Evolutionary conservation across 2,797 vertebrate genomes (phyloP).

Genomic region (Chiroxiphia lanceolata): DNA sequence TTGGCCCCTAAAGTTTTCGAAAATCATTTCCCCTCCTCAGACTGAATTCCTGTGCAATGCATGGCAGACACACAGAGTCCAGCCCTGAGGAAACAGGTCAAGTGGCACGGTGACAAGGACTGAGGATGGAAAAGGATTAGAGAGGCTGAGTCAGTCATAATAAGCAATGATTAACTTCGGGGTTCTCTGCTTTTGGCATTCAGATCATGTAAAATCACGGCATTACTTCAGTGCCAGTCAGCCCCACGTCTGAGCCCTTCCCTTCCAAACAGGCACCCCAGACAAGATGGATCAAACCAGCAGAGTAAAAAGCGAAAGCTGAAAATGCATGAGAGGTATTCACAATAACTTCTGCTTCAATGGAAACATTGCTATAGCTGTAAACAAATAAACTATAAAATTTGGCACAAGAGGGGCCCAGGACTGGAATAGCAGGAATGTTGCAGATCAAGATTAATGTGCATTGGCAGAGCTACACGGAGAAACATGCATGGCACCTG

Average conservation of each 20-base stretch:
- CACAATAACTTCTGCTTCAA: neutral
- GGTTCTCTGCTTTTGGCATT: constrained; percentile 9
- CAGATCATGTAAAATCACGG: neutral
- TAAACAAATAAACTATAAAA: neutral
- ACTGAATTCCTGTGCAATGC: neutral
- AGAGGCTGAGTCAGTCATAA: constrained; percentile 22
- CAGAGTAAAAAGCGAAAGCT: neutral
- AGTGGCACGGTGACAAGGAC: neutral
- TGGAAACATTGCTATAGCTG: neutral
- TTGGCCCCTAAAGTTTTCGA: neutral
- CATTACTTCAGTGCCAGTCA: neutral
- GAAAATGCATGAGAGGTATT: neutral
- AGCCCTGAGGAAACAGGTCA: constrained; percentile 30
- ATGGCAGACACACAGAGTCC: neutral
- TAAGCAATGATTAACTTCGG: neutral
- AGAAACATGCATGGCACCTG: neutral
- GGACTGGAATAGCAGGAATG: constrained; percentile 39
- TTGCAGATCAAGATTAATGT: constrained; percentile 17
- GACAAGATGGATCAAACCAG: neutral
- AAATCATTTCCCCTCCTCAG: neutral
- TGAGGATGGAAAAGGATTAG: constrained; percentile 2
- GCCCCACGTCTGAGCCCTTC: neutral
- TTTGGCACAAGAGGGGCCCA: neutral
- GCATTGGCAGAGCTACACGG: neutral
- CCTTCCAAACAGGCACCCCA: neutral